Evolutionary conservation across 1,140 invertebrate species (phyloP).

Genomic region (Caerostris extrusa): DNA sequence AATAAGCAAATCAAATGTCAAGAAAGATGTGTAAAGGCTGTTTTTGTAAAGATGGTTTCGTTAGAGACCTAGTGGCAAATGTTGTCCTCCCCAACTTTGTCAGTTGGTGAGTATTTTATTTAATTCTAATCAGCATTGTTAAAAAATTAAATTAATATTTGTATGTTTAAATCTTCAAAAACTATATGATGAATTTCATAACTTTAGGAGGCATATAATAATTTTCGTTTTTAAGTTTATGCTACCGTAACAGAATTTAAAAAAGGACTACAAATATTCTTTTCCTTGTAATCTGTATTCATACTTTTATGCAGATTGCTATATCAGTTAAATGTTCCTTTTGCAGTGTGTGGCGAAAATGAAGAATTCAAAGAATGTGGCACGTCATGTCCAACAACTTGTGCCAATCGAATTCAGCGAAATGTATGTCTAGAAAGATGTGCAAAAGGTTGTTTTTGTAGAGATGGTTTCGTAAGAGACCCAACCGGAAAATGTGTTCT

Average conservation of each 20-base stretch:
- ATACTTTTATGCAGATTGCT: too few relatives aligned
- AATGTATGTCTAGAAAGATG: not conserved
- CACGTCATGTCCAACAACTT: constrained; percentile 1
- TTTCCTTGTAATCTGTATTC: too few relatives aligned
- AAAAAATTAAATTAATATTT: too few relatives aligned
- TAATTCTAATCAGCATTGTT: not conserved
- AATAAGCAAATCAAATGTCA: not conserved
- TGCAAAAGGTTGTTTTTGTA: constrained; percentile 38
- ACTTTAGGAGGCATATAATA: too few relatives aligned
- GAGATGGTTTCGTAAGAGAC: constrained; percentile 17
- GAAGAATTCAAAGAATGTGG: constrained; percentile 41
- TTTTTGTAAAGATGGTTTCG: constrained; percentile 53
- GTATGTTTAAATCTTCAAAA: too few relatives aligned
- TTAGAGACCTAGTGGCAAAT: not conserved
- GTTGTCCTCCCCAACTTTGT: not conserved
- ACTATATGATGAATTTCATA: too few relatives aligned
- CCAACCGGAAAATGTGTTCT: constrained; percentile 32
- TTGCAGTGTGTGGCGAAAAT: not conserved
- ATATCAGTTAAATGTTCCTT: not conserved
- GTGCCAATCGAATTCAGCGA: not conserved
- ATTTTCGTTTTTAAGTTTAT: too few relatives aligned
- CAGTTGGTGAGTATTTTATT: constrained; percentile 5
- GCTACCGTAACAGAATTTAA: too few relatives aligned
- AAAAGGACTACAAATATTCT: too few relatives aligned
- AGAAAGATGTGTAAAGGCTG: constrained; percentile 27